Evolutionary conservation across 2,888 invertebrate species (phyloP).

Genomic region (Aleiodes leptofemur): DNA sequence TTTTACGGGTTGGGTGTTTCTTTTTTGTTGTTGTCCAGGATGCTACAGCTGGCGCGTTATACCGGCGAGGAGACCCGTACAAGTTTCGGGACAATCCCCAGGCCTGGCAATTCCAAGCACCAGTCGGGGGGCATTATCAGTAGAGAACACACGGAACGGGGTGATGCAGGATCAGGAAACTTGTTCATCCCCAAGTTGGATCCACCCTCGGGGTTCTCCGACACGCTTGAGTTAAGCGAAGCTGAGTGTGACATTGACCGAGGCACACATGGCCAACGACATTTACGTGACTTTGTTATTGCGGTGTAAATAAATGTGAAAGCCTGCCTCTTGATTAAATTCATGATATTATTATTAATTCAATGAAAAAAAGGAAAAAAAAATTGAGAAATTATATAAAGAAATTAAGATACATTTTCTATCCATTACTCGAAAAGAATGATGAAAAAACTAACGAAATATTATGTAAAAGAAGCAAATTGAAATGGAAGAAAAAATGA

Average conservation of each 20-base stretch:
- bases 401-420: too few species aligned
- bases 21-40: constrained; percentile 59
- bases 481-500: constrained; percentile 18
- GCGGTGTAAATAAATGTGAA: constrained; percentile 72
- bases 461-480: not conserved
- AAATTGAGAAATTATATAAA: not conserved
- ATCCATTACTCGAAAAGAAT: not conserved
- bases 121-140: constrained; percentile 72
- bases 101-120: constrained; percentile 74
- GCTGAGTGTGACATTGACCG: constrained; percentile 79
- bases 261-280: constrained; percentile 72
- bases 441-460: too few species aligned
- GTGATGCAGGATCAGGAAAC: constrained; percentile 73
- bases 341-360: not conserved
- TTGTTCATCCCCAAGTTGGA: constrained; percentile 77
- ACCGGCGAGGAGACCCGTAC: constrained; percentile 75
- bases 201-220: constrained; percentile 91
- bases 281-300: constrained; percentile 74
- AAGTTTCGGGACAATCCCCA: constrained; percentile 73
- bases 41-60: constrained; percentile 76
- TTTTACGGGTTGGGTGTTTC: too few species aligned
- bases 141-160: constrained; percentile 71
- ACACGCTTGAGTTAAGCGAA: constrained; percentile 78
- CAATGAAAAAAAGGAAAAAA: constrained; percentile 36
- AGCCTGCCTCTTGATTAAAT: constrained; percentile 3